These are phyloP conservation scores for Helicoverpa assulta DNA, from an alignment of 2,888 invertebrate genomes.

Conservation along the genomic window DNA sequence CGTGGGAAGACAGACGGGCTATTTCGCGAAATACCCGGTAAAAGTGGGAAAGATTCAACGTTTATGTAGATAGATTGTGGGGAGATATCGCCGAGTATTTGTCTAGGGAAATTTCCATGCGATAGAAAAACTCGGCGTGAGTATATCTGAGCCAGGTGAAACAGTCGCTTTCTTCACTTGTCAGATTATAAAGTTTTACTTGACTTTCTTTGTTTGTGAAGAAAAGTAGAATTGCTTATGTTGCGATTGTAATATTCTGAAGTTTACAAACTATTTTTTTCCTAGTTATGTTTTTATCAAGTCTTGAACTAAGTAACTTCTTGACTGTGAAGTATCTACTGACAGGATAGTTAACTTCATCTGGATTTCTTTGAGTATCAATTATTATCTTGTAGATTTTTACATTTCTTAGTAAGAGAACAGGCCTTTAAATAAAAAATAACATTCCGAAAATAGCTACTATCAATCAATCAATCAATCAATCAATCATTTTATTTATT, in stretches of 20 bases:
- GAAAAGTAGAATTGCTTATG: conserved; percentile 2
- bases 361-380: too few species aligned
- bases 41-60: conserved; percentile 50
- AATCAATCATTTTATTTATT: too few species aligned
- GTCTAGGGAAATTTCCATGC: conserved; percentile 50
- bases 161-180: conserved; percentile 28
- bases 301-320: too few species aligned
- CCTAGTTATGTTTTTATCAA: neutral
- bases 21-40: conserved; percentile 30
- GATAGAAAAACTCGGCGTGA: conserved; percentile 30
- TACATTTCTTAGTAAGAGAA: too few species aligned
- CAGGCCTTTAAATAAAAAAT: too few species aligned
- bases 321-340: too few species aligned
- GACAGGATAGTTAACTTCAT: too few species aligned
- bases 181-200: conserved; percentile 28
- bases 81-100: conserved; percentile 37
- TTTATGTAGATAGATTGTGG: conserved; percentile 53
- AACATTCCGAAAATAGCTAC: too few species aligned
- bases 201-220: conserved; percentile 24
- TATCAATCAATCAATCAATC: too few species aligned
- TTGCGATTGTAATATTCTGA: conserved; percentile 12
- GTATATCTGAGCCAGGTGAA: conserved; percentile 7
- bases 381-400: too few species aligned
- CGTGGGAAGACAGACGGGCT: conserved; percentile 29
- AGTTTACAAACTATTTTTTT: neutral